phyloP scores from a whole-genome alignment of 2,113 vertebrate species.

The Acanthisitta chloris region DNA sequence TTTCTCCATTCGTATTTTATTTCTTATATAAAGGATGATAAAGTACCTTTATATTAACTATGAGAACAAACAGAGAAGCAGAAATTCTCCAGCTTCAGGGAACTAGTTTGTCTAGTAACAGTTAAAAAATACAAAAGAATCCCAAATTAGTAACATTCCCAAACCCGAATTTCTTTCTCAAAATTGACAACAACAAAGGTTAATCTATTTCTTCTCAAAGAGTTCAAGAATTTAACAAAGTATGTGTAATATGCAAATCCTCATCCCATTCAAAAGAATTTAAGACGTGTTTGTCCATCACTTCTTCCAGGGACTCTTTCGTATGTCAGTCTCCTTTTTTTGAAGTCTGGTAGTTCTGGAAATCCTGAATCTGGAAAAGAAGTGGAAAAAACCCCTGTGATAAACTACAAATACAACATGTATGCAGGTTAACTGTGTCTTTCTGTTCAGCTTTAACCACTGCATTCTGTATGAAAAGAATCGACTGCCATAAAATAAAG shows the following conservation, averaged over 20 bases:
- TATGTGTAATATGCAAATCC: not conserved
- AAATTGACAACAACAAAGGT: not conserved
- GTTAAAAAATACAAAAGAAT: not conserved
- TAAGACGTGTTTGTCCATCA: conserved; percentile 91
- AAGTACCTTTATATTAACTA: not conserved
- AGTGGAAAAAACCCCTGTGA: not conserved
- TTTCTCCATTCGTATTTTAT: not conserved
- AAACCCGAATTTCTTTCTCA: not conserved
- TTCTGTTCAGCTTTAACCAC: not conserved
- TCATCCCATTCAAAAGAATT: conserved; percentile 75
- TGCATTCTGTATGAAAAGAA: not conserved
- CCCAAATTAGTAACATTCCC: not conserved
- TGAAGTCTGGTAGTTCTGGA: conserved; percentile 61
- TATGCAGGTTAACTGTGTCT: not conserved
- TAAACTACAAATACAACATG: not conserved
- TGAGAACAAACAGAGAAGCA: not conserved
- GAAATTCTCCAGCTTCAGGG: not conserved
- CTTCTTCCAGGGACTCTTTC: conserved; percentile 87
- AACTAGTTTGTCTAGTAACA: not conserved
- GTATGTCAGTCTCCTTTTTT: conserved; percentile 80
- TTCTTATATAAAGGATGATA: not conserved
- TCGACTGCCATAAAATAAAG: not conserved
- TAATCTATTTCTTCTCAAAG: not conserved
- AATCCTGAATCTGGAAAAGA: conserved; percentile 29
- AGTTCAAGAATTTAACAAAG: not conserved